Evolutionary conservation across 1,140 invertebrate species (phyloP).

Genomic region (Euglossa dilemma): DNA sequence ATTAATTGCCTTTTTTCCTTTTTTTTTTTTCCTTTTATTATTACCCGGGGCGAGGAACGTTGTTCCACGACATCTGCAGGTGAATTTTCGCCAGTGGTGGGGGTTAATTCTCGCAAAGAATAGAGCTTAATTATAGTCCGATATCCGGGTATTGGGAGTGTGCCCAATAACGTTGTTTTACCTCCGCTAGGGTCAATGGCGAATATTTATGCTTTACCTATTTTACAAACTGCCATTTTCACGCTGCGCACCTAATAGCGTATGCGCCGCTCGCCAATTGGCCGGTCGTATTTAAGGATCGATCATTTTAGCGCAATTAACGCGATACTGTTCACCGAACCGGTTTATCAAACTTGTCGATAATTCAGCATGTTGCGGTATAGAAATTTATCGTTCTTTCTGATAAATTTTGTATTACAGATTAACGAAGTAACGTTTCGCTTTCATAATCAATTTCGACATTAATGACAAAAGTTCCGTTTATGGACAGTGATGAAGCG

Average conservation of each 20-base stretch:
- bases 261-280: slow-evolving; percentile 35
- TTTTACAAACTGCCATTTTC: slow-evolving; percentile 68
- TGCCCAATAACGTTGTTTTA: slow-evolving; percentile 70
- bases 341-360: slow-evolving; percentile 1
- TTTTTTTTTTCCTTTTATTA: not conserved
- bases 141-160: slow-evolving; percentile 65
- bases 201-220: slow-evolving; percentile 66
- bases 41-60: not conserved
- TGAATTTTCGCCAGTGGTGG: slow-evolving; percentile 43
- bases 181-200: slow-evolving; percentile 33
- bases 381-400: not conserved
- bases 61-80: not conserved
- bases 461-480: no score
- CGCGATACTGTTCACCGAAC: slow-evolving; percentile 4
- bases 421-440: not conserved
- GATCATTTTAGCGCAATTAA: slow-evolving; percentile 40
- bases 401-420: not conserved
- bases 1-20: not conserved
- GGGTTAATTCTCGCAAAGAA: slow-evolving; percentile 66
- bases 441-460: no score
- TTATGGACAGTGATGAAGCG: no score
- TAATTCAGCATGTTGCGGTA: not conserved
- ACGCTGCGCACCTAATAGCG: slow-evolving; percentile 49
- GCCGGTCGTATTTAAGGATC: slow-evolving; percentile 33
- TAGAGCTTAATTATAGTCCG: slow-evolving; percentile 68